A percentile compares a stretch with the other conserved stretches of the same genome.
Evolutionary conservation across 2,113 vertebrate genomes (phyloP).

Genomic region (Hyperopisus bebe): DNA sequence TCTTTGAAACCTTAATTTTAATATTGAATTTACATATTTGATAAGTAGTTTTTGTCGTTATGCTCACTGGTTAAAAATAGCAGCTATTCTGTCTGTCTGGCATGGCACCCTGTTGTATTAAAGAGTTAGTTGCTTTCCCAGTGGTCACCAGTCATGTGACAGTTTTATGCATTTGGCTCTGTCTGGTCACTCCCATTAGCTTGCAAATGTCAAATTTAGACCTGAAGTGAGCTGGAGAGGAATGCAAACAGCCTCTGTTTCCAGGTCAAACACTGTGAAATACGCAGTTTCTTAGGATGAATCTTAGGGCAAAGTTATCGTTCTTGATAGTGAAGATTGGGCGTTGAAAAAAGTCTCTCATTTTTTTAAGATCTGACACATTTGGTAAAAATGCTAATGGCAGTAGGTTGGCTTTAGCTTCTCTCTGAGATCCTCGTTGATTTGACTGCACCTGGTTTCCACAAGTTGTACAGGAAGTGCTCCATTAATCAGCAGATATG

Average conservation of each 20-base stretch:
- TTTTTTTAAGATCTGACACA: neutral
- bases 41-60: neutral
- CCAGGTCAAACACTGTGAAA: neutral
- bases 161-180: neutral
- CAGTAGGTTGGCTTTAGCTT: neutral
- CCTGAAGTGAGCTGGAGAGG: neutral
- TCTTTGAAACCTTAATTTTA: neutral
- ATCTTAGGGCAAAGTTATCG: neutral
- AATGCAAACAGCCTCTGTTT: neutral
- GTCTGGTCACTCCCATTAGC: neutral
- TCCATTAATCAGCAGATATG: constrained; percentile 8
- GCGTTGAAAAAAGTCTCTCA: neutral
- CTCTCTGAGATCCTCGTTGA: neutral
- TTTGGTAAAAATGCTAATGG: neutral
- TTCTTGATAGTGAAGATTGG: neutral
- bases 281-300: no score
- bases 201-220: neutral
- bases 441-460: constrained; percentile 13
- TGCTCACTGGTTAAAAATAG: neutral
- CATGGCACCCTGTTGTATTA: neutral
- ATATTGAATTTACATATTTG: neutral
- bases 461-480: neutral
- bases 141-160: neutral
- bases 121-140: neutral
- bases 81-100: neutral